Evolutionary conservation across 2,113 vertebrate genomes (phyloP), one percentile per base, ranked within the genome.

Genomic region (Clupea harengus): DNA sequence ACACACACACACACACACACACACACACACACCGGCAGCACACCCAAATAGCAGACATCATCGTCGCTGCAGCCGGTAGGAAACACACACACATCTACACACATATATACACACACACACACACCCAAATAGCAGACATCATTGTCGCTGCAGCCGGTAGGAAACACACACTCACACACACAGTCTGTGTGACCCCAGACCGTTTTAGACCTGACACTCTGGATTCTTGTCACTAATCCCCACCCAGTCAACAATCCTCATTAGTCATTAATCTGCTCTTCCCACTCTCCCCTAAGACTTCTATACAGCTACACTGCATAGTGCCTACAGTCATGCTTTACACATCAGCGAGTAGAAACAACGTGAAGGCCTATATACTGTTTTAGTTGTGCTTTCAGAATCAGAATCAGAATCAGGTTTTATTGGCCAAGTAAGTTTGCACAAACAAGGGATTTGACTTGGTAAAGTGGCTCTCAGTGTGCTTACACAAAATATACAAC

Each of bases 1-100:
- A 64, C 18, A 1, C 57, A 64, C 52, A 57, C 52, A 57, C 52
- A 4, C 52, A 57, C 11, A 15, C 52, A 57, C 57, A 4, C 20
- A 64, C 5, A n/a, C 57, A n/a, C n/a, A n/a, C n/a, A n/a, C n/a
- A n/a, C 88, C 92, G 97, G 85, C 96, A 97, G 18, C 97, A 99
- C 92, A 99, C 97, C 0, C 90, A 96, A 89, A 96, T 98, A 0
- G 98, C 98, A 0, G 98, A 99, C 82, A 98, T 99, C 6, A 92
- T 99, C 44, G 93, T 99, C 6, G 96, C 98, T 0, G 98, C 98
- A n/a, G 98, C 98, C 93, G 98, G 98, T 99, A 75, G 80, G 94
- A 45, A 39, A 46, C 67, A 46, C 8, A 28, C 25, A 28, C 3
- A 67, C 64, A 67, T 3, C 2, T 1, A 64, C 18, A 1, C 57